A percentile compares a stretch with the other conserved stretches of the same genome.
These are phyloP conservation scores for Apteryx owenii DNA, from an alignment of 2,113 vertebrate genomes.

Conservation along the genomic window DNA sequence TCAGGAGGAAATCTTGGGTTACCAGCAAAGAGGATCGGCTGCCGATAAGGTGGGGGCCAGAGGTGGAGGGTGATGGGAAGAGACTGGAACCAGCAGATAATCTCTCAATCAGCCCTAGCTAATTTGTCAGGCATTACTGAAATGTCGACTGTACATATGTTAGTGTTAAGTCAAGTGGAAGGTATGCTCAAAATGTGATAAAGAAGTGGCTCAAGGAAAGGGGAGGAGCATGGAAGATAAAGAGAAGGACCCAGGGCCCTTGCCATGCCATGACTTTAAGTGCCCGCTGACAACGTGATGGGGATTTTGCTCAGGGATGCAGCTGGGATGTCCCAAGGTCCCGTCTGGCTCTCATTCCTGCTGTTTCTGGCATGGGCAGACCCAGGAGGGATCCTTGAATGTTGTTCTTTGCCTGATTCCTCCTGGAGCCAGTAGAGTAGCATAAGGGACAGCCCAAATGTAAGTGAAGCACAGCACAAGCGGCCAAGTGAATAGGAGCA, in stretches of 20 bases:
- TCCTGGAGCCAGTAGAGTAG: neutral
- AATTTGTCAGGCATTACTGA: conserved; percentile 57
- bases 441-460: accelerated
- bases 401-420: neutral
- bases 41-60: neutral
- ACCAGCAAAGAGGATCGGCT: neutral
- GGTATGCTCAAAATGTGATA: conserved; percentile 50
- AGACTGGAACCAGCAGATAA: neutral
- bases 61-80: neutral
- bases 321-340: neutral
- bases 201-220: conserved; percentile 31
- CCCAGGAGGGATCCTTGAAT: neutral
- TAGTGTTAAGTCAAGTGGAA: conserved; percentile 61
- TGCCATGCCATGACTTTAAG: neutral
- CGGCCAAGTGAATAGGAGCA: accelerated
- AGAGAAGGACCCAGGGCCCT: neutral
- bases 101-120: neutral
- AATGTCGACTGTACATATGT: neutral
- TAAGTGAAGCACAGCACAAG: accelerated
- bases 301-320: neutral
- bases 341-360: neutral
- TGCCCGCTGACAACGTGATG: neutral
- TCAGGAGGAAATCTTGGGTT: accelerated
- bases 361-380: neutral
- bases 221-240: neutral